Evolutionary conservation across 2,888 invertebrate genomes (phyloP).

Genomic region (Temnothorax unifasciatus): DNA sequence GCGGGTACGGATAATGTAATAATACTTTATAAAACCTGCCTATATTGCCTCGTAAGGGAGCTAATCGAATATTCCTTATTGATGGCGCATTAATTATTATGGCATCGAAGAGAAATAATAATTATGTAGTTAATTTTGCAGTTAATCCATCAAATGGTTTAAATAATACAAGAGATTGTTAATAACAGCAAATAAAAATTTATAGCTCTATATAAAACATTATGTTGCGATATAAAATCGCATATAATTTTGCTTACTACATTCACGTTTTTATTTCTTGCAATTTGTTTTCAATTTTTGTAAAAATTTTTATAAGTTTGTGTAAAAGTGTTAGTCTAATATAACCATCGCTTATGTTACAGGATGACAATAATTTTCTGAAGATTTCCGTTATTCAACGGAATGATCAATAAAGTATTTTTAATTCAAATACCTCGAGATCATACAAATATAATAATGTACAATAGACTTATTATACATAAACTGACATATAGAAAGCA

Average conservation of each 20-base stretch:
- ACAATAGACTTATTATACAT: slow-evolving; percentile 10
- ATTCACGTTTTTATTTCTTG: neutral
- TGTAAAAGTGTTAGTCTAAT: neutral
- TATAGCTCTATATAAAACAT: neutral
- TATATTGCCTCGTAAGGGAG: neutral
- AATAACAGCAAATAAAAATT: neutral
- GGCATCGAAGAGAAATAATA: neutral
- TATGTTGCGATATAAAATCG: neutral
- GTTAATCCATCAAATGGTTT: neutral
- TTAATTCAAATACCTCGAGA: slow-evolving; percentile 45
- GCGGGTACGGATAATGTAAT: slow-evolving; percentile 5
- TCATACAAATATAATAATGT: slow-evolving; percentile 10
- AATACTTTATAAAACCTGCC: slow-evolving; percentile 16
- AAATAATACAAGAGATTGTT: neutral
- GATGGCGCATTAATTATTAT: neutral
- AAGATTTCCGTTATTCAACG: slow-evolving; percentile 24
- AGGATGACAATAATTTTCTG: slow-evolving; percentile 52
- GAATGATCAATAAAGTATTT: slow-evolving; percentile 32
- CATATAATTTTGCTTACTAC: neutral
- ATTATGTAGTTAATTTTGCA: neutral
- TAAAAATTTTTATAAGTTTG: neutral
- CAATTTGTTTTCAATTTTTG: slow-evolving; percentile 2
- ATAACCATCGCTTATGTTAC: slow-evolving; percentile 30
- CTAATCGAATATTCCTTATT: neutral
- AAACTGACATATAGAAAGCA: slow-evolving; percentile 18